phyloP scores from a whole-genome alignment of 2,113 vertebrate genomes.

The Thermophis baileyi region DNA sequence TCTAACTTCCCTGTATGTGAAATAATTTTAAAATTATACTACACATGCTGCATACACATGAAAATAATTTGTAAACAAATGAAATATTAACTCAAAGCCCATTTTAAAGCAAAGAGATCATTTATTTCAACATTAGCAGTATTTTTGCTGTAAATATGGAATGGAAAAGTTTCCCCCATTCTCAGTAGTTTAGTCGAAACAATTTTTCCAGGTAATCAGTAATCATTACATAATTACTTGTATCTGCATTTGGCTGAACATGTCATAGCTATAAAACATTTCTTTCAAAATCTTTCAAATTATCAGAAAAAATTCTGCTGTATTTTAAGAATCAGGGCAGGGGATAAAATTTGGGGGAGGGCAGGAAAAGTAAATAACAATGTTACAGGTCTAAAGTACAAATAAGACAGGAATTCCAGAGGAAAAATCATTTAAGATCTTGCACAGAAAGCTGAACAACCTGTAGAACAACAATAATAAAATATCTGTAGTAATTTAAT shows the following conservation, averaged over 20 bases:
- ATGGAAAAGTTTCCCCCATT: neutral
- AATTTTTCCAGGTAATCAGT: neutral
- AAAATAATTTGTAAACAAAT: neutral
- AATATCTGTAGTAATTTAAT: neutral
- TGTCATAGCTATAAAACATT: neutral
- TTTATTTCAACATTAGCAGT: neutral
- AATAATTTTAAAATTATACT: neutral
- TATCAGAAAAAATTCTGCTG: neutral
- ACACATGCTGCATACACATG: neutral
- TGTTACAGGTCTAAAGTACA: neutral
- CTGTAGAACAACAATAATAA: neutral
- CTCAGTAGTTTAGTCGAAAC: neutral
- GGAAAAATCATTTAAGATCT: neutral
- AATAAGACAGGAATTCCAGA: neutral
- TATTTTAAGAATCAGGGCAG: neutral
- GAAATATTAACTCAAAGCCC: neutral
- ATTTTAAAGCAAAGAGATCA: neutral
- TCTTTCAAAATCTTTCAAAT: neutral
- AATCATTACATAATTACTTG: neutral
- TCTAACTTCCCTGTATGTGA: conserved; percentile 83
- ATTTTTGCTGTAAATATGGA: neutral
- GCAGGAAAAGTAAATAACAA: neutral
- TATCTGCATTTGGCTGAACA: neutral
- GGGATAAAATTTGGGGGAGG: neutral
- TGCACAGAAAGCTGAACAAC: neutral